Percentiles rank a stretch among this genome's conserved stretches.
Conservation (phyloP, 2,888 invertebrate species). For the Meteorus colon region DNA sequence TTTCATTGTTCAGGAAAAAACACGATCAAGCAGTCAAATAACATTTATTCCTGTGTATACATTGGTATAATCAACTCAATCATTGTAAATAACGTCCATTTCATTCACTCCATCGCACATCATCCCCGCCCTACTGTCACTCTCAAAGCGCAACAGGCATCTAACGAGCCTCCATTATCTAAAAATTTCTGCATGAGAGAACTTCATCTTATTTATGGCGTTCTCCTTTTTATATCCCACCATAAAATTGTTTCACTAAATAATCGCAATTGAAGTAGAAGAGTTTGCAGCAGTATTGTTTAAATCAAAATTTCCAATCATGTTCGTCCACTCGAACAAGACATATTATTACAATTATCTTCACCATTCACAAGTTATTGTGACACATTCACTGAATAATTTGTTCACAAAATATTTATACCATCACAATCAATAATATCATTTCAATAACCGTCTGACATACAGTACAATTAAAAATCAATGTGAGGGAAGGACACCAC, state of each 20-base stretch:
- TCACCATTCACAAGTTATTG: background rate
- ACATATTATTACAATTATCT: background rate
- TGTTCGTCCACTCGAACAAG: background rate
- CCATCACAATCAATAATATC: background rate
- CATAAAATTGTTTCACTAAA: background rate
- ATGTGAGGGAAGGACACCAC: background rate
- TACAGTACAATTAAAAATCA: background rate
- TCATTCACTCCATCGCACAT: background rate
- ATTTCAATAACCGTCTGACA: background rate
- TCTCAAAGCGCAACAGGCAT: slow-evolving; percentile 18
- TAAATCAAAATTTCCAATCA: background rate
- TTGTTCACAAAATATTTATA: too few relatives aligned
- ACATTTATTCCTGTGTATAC: too few relatives aligned
- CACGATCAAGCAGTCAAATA: too few relatives aligned
- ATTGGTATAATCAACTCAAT: background rate
- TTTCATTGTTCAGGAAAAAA: too few relatives aligned
- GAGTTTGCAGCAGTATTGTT: background rate
- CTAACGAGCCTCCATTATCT: slow-evolving; percentile 24
- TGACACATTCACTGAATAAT: too few relatives aligned
- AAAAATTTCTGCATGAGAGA: slow-evolving; percentile 12
- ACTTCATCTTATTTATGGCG: background rate
- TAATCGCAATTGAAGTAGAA: background rate
- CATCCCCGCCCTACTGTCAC: background rate
- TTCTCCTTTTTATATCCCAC: background rate
- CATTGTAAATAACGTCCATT: background rate